Evolutionary conservation across 1,140 invertebrate genomes (phyloP), one percentile per base, ranked within the genome.

Genomic region (Dryas iulia): DNA sequence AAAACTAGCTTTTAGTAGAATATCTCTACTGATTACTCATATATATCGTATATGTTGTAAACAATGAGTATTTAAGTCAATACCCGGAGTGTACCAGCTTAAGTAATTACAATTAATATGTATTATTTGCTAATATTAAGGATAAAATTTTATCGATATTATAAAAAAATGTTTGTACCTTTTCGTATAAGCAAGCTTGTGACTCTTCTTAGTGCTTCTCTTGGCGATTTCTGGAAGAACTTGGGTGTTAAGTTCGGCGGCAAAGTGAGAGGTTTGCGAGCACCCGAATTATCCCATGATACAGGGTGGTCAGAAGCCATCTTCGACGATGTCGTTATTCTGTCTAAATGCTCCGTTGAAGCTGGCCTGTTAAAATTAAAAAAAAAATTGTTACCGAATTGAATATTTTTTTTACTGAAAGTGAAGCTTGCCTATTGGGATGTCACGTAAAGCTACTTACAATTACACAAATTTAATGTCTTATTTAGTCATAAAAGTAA

Each of bases 101-200:
- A n/a, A n/a, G n/a, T n/a, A n/a, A n/a, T n/a, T n/a, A n/a, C n/a
- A n/a, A n/a, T n/a, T n/a, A n/a, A n/a, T n/a, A n/a, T n/a, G n/a
- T n/a, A n/a, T n/a, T n/a, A n/a, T n/a, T n/a, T n/a, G n/a, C n/a
- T n/a, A n/a, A n/a, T n/a, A n/a, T n/a, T n/a, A n/a, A 35, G 7
- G 11, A 12, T 31, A 31, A 52, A 14, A 52, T 52, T 52, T 31
- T 31, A 6, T 31, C 21, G 12, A 14, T 1, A 14, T 23, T 10
- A 24, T 24, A 56, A 8, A 59, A 35, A 35, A 18, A 47, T 47
- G 21, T 11, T 1, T 92, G 93, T 92, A 96, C 95, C 95, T 95
- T 96, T 96, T 83, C 96, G 94, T 90, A 97, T 97, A 85, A 97
- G 94, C 90, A 97, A 94, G 93, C 96, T 97, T 83, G 96, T 97